Base-by-base conservation (phyloP, 1,140 invertebrate genomes). In the Aplysia californica region DNA sequence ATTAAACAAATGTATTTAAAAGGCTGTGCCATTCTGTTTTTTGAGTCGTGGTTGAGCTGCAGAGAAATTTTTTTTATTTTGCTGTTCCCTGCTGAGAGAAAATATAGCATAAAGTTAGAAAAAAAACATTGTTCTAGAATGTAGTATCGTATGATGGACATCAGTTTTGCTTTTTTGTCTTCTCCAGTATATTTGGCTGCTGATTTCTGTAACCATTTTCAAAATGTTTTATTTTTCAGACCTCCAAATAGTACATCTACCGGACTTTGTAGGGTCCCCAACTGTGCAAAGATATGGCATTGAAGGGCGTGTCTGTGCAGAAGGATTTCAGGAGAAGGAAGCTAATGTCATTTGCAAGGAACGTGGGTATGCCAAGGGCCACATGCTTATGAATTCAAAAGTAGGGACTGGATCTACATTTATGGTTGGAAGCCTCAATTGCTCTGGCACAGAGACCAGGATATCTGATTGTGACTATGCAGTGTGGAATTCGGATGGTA, bases 251-350 rank as follows among this genome's bases (percentile, higher is more conserved):
- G 18, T 35, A 33, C 33, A n/a, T 5, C n/a, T 80, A 20, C 20
- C 38, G n/a, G 23, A n/a, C n/a, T 76, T 59, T 26, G 18, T 64
- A 5, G 79, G 77, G 5, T 20, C 56, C 6, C n/a, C 69, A 73
- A 90, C 90, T 72, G 91, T 95, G 0, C 91, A 90, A 74, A 95
- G 94, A 79, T 82, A 83, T 10, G 94, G 94, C 0, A 41, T 77
- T 23, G 23, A 39, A 21, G 80, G 79, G 2, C 33, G 59, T 3
- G 70, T 82, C n/a, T 82, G 80, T 77, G 61, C 38, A 3, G 64
- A 75, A 10, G 68, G 39, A 31, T 75, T 78, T 58, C 61, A 23
- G 20, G 36, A 80, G 23, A 35, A n/a, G 2, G 78, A 82, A 35
- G 81, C 79, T 18, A 55, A 26, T n/a, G 64, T 78, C 3, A 69